Conservation (phyloP, 2,888 invertebrate species). For the Hydriomena furcata region DNA sequence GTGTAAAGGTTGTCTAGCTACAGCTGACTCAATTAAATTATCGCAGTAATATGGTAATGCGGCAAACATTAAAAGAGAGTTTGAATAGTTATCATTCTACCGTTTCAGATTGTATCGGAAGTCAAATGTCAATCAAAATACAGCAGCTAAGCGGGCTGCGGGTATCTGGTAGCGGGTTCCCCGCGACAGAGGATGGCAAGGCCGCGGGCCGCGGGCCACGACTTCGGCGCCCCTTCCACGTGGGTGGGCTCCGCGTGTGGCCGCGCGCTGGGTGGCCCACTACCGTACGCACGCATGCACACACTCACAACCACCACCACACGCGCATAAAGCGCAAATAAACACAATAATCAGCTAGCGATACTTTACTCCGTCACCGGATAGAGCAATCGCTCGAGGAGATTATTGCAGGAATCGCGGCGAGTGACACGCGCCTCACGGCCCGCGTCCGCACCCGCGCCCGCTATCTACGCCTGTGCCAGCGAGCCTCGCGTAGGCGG, state of each 20-base stretch:
- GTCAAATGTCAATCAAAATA: constrained; percentile 65
- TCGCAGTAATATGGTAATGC: neutral
- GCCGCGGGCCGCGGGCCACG: constrained; percentile 61
- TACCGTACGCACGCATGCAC: constrained; percentile 69
- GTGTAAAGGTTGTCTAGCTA: too few species aligned
- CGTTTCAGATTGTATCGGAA: constrained; percentile 31
- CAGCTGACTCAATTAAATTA: neutral
- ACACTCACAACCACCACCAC: constrained; percentile 68
- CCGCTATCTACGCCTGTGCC: neutral
- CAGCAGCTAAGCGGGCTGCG: constrained; percentile 37
- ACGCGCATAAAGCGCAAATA: constrained; percentile 72
- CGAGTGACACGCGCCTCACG: constrained; percentile 66
- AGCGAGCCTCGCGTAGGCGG: constrained; percentile 32
- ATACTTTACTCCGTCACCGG: constrained; percentile 81
- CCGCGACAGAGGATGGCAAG: constrained; percentile 34
- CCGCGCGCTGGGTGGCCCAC: constrained; percentile 80
- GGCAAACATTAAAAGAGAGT: constrained; percentile 12
- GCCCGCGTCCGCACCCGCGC: constrained; percentile 33
- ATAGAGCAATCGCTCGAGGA: constrained; percentile 76
- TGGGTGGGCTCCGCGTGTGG: constrained; percentile 82
- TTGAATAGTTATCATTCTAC: constrained; percentile 15
- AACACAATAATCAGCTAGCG: constrained; percentile 82
- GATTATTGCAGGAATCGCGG: constrained; percentile 68
- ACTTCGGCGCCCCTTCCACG: constrained; percentile 71
- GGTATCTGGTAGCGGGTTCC: constrained; percentile 32